Base-by-base conservation (phyloP, 2,113 vertebrate species). In the Pluvianellus socialis region DNA sequence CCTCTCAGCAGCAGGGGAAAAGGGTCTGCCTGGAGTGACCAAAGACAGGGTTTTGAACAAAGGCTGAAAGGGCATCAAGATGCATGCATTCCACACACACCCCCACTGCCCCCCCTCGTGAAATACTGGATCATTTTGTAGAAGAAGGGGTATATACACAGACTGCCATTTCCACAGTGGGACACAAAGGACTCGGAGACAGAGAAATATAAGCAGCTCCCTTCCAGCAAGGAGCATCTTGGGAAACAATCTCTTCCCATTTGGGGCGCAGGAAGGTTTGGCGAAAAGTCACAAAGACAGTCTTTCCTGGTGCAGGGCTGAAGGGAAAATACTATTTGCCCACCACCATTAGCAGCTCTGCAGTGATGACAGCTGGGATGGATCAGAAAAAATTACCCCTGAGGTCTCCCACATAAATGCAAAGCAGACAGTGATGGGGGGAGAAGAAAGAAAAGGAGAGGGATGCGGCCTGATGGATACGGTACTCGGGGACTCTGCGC, bases 371-470 rank as follows among this genome's bases (percentile, higher is more conserved):
- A 86, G 62, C 75, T 86, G 81, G 45, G 42, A 90, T 86, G 91
- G 81, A 96, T 97, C 90, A 94, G 92, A 94, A 95, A 94, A 79
- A 96, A 72, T 63, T 38, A 84, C 72, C 80, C 67, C 86, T 80
- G 71, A 89, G 87, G 67, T 65, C 80, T 96, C 88, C 87, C 10
- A 72, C 53, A 75, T 71, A 95, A 95, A 97, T 86, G 80, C 91
- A 97, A 86, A 97, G 71, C 83, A 95, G 94, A 83, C 66, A 83
- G 52, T 61, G 55, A 79, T 9, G 16, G 71, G 55, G 24, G 67
- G 24, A 65, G 67, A 74, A 91, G 70, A 62, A 73, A 95, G 77
- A 77, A 56, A 85, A 75, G 49, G 71, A 83, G 72, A 75, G 40
- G 55, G 67, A 86, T 80, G 71, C 2, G 7, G 86, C 67, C 73